Base-by-base conservation (phyloP, 1,140 invertebrate species). In the Bombyx mandarina region DNA sequence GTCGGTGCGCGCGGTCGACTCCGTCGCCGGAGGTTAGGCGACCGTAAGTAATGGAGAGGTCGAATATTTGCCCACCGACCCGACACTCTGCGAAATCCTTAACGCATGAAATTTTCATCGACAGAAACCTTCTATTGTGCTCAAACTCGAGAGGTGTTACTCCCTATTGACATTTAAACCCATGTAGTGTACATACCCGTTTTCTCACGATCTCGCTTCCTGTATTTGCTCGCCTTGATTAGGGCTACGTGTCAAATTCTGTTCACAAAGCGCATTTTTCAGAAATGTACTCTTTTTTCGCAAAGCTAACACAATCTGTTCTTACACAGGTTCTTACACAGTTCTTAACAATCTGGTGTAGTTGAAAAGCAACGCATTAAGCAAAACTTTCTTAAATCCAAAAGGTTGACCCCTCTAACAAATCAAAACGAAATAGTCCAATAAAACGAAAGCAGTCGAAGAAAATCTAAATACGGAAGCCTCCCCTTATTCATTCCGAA, bases 11-110 rank as follows among this genome's bases (percentile, higher is more conserved):
- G 56, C 58, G 62, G 55, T 51, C 62, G 66, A 56, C 49, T 43
- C 47, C 42, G 57, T 61, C 60, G 53, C 50, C 57, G 53, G 52
- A 52, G 56, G 50, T 49, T 43, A 59, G 55, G 58, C 67, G 63
- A 69, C 69, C 70, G 70, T 69, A 66, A 71, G 62, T 77, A 77
- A 77, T 71, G 56, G 66, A 75, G 67, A 73, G 63, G 65, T 58
- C 60, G 69, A 62, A 61, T 66, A 66, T 70, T 64, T 70, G 61
- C 55, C 56, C 60, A 62, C 55, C 56, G 62, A 62, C 47, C 60
- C 58, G 54, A 42, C 61, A 47, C 60, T 50, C 45, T 56, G 54
- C 56, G 43, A 52, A 68, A 62, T 62, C 61, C 61, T 63, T 56
- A 58, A 65, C 45, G 61, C 69, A 62, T 71, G 56, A 71, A 68